Conservation (phyloP, 92 coral and sea anemone genomes). For the Phymanthus crucifer region DNA sequence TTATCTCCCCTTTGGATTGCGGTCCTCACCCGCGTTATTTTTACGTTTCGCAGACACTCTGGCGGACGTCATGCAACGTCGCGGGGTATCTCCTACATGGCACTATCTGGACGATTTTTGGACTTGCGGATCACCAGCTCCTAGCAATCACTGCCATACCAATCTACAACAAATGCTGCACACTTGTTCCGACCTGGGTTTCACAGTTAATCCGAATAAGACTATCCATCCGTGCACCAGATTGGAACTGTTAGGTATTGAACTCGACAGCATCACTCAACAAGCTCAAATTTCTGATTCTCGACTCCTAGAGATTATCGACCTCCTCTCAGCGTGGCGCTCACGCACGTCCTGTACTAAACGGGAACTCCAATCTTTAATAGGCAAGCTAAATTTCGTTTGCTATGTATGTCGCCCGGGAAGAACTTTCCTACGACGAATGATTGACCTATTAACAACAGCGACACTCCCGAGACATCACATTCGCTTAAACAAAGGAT, state of each 20-base stretch:
- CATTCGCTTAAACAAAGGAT: slow-evolving; percentile 40
- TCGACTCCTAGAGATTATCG: slow-evolving; percentile 31
- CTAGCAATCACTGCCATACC: slow-evolving; percentile 13
- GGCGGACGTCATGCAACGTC: not conserved
- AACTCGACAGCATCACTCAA: no score
- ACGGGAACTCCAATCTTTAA: slow-evolving; percentile 54
- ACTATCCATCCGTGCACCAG: slow-evolving; percentile 29
- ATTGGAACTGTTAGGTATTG: no score
- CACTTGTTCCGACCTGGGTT: slow-evolving; percentile 38
- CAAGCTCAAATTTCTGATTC: slow-evolving; percentile 27
- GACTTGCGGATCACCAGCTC: slow-evolving; percentile 46
- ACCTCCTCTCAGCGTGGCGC: slow-evolving; percentile 27
- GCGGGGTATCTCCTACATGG: slow-evolving; percentile 23
- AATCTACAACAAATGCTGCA: slow-evolving; percentile 24
- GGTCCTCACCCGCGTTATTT: slow-evolving; percentile 42
- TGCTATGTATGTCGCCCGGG: slow-evolving; percentile 58
- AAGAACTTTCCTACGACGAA: slow-evolving; percentile 48
- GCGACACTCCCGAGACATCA: slow-evolving; percentile 40
- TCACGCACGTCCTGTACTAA: slow-evolving; percentile 34
- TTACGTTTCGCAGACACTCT: slow-evolving; percentile 27
- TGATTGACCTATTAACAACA: slow-evolving; percentile 46
- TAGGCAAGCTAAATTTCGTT: slow-evolving; percentile 39
- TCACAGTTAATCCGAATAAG: slow-evolving; percentile 30
- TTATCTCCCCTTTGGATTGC: slow-evolving; percentile 41
- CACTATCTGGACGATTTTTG: slow-evolving; percentile 54